These are phyloP conservation scores for Rhyacichthys aspro DNA, from an alignment of 2,797 vertebrate species.

Conservation along the genomic window DNA sequence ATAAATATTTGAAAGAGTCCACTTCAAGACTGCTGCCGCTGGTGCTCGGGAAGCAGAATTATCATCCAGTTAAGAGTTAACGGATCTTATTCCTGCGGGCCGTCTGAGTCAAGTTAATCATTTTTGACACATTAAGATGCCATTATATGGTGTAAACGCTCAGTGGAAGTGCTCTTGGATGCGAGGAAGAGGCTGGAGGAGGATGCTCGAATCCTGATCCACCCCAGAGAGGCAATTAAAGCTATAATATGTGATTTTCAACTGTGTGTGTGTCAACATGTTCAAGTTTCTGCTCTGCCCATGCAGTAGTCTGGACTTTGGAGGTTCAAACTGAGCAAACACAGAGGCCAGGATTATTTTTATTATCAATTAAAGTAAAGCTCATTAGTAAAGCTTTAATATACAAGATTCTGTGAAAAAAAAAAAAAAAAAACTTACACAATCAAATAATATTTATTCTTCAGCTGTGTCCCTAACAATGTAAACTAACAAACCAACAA, in stretches of 20 bases:
- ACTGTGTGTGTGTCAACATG: not conserved
- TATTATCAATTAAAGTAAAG: too few species aligned
- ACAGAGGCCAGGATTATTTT: too few species aligned
- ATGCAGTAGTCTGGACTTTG: not conserved
- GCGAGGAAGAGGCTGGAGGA: not conserved
- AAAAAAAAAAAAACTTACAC: too few species aligned
- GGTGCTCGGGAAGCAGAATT: conserved; percentile 25
- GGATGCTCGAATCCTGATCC: conserved; percentile 4
- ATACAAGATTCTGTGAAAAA: too few species aligned
- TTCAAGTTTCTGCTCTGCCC: not conserved
- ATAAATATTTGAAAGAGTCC: conserved; percentile 57
- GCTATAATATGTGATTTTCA: not conserved
- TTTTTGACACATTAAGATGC: conserved; percentile 20
- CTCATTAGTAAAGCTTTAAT: too few species aligned
- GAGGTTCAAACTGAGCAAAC: too few species aligned
- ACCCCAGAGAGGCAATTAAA: conserved; percentile 8
- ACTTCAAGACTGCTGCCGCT: conserved; percentile 14
- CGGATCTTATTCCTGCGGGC: conserved; percentile 15
- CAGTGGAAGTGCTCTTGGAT: conserved; percentile 9
- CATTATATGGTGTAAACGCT: conserved; percentile 15
- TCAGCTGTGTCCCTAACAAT: too few species aligned
- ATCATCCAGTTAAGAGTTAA: conserved; percentile 26
- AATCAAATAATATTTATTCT: too few species aligned
- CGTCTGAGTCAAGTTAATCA: conserved; percentile 7
- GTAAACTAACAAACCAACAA: too few species aligned